Conservation (phyloP, 2,797 vertebrate genomes). For the Danionella dracula region DNA sequence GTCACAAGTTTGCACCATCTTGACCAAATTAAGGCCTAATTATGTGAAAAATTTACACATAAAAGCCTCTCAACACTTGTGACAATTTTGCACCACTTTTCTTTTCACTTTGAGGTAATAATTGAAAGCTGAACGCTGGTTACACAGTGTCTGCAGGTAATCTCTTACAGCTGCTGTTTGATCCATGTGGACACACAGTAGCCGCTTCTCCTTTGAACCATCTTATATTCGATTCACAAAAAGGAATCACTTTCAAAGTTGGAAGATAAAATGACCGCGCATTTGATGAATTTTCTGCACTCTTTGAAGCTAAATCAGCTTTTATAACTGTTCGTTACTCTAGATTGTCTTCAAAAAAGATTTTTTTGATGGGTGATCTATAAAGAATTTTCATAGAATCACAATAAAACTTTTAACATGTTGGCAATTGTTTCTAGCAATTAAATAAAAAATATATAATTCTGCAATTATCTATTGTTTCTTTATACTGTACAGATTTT, state of each 20-base stretch:
- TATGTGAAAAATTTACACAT: slow-evolving; percentile 19
- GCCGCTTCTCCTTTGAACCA: not conserved
- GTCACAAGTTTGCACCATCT: slow-evolving; percentile 21
- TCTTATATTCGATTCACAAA: not conserved
- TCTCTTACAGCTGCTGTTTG: slow-evolving; percentile 29
- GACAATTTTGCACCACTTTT: slow-evolving; percentile 35
- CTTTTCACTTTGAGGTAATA: slow-evolving; percentile 21
- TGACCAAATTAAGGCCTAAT: slow-evolving; percentile 13
- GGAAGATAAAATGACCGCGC: not conserved
- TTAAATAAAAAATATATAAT: too few relatives aligned
- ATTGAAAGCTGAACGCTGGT: slow-evolving; percentile 19
- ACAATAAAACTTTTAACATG: too few relatives aligned
- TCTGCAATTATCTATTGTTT: too few relatives aligned
- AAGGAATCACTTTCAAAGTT: not conserved
- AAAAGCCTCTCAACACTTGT: slow-evolving; percentile 11
- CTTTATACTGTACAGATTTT: too few relatives aligned
- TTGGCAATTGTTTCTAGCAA: too few relatives aligned
- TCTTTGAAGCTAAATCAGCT: not conserved
- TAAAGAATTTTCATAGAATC: too few relatives aligned
- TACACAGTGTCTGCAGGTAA: slow-evolving; percentile 27
- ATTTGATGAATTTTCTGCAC: too few relatives aligned
- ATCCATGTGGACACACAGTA: slow-evolving; percentile 1
- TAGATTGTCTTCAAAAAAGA: too few relatives aligned
- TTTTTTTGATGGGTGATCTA: too few relatives aligned
- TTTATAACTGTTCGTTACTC: too few relatives aligned